Base-by-base conservation (phyloP, 2,888 invertebrate genomes). In the Melanargia galathea region DNA sequence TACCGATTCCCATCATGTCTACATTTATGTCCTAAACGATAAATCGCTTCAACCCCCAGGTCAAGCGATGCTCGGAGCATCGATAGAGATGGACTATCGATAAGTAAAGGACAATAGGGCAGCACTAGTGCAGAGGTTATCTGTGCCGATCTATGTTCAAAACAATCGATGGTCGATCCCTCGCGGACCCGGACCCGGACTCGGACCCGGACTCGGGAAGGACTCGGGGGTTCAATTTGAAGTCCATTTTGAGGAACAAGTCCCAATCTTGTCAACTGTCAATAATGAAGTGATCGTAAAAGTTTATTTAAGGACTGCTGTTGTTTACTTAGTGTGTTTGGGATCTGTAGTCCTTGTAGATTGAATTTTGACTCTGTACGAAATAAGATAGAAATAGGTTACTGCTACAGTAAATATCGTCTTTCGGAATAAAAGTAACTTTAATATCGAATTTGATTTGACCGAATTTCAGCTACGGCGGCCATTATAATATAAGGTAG, bases 41-140 rank as follows among this genome's bases (percentile, higher is more conserved):
- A 84, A 86, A 87, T 87, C 86, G 81, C 80, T 79, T 77, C 80
- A 82, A 82, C 84, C 83, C 79, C 70, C 70, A 68, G 88, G 87
- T 87, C 86, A 87, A 82, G 82, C 77, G 79, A 78, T 73, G 75
- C 75, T 69, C 61, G 67, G 64, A 67, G 65, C 65, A 66, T 68
- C 67, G 70, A 70, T 71, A 69, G 65, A 69, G 65, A 69, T 68
- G 74, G 80, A 80, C 76, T 82, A 85, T 89, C 89, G 83, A 85
- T 80, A 76, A 70, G 71, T 78, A 83, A 82, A 81, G 79, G 75
- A 76, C 75, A 70, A 76, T 76, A 71, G 70, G 75, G 75, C 76
- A 75, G 78, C 87, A 82, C 88, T 86, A 85, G 72, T 72, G 72
- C 70, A 73, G 77, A 80, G 84, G 84, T 87, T 90, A 90, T 90